A percentile compares a stretch with the other conserved stretches of the same genome.
Evolutionary conservation across 2,797 vertebrate genomes (phyloP).

Genomic region (Diglossa cyanea): DNA sequence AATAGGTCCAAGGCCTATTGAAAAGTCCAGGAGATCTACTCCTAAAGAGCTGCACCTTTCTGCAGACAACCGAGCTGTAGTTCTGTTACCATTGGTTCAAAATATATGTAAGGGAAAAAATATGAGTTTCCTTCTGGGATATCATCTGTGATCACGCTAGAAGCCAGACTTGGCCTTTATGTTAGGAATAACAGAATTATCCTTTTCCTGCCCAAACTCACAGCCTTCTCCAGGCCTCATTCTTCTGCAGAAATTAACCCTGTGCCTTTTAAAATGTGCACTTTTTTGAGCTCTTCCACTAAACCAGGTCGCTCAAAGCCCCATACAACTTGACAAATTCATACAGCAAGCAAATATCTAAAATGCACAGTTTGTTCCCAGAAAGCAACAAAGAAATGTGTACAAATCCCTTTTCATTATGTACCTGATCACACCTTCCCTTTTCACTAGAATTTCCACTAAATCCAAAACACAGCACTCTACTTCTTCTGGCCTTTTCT

Average conservation of each 20-base stretch:
- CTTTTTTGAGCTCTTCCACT: not conserved
- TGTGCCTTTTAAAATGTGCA: not conserved
- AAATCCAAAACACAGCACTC: not conserved
- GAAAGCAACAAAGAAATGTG: not conserved
- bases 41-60: not conserved
- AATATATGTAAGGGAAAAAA: not conserved
- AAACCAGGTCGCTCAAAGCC: not conserved
- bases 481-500: not conserved
- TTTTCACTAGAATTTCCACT: not conserved
- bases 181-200: not conserved
- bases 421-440: not conserved
- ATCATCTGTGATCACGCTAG: not conserved
- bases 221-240: not conserved
- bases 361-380: accelerated
- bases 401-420: not conserved
- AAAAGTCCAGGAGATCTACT: not conserved
- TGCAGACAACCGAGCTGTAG: not conserved
- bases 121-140: not conserved
- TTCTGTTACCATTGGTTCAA: not conserved
- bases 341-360: not conserved
- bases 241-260: not conserved
- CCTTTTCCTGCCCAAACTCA: not conserved
- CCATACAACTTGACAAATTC: not conserved
- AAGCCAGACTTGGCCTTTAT: not conserved
- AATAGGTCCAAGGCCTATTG: too few relatives aligned